Conservation (phyloP, 2,797 vertebrate species). For the Falco biarmicus region DNA sequence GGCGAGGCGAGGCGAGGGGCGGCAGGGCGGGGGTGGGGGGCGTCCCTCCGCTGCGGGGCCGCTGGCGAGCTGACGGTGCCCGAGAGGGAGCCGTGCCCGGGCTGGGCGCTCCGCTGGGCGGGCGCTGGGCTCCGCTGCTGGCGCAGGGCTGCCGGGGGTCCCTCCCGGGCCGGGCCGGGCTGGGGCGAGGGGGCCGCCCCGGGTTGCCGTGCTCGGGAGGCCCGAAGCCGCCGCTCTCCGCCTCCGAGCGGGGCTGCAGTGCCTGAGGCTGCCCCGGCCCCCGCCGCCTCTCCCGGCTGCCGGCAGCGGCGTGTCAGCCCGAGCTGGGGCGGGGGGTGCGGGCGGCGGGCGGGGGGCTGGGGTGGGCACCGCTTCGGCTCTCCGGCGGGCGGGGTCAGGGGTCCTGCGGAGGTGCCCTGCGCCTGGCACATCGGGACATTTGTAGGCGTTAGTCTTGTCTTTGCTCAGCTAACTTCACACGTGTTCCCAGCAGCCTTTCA, state of each 20-base stretch:
- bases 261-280: background rate
- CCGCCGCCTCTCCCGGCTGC: background rate
- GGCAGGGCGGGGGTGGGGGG: background rate
- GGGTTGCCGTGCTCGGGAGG: background rate
- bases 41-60: no score
- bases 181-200: background rate
- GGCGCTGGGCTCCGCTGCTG: background rate
- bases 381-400: accelerated
- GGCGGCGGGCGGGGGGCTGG: background rate
- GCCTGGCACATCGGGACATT: accelerated
- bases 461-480: accelerated
- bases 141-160: accelerated
- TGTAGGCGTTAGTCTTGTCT: accelerated
- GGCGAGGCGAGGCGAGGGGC: no score
- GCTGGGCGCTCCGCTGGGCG: no score
- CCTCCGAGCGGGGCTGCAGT: accelerated
- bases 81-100: background rate
- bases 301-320: no score
- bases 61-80: no score
- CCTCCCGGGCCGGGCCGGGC: background rate
- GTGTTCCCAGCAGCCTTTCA: background rate
- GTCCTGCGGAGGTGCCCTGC: accelerated
- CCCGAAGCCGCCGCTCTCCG: no score
- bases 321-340: no score
- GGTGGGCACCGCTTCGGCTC: no score